These are phyloP conservation scores for Phymanthus crucifer DNA, from an alignment of 92 coral and sea anemone species.

Conservation along the genomic window DNA sequence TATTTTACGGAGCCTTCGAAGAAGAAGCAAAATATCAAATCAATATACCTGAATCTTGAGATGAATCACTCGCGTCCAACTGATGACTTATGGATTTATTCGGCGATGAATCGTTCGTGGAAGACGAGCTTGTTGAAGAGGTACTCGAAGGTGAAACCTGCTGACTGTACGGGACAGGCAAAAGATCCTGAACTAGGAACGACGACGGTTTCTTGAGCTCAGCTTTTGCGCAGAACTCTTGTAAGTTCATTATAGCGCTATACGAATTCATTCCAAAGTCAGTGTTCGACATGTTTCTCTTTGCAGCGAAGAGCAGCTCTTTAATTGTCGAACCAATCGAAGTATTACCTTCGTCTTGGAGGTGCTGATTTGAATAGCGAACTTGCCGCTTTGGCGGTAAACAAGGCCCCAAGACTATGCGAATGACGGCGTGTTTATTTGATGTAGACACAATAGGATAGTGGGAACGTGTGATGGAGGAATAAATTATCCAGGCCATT, in stretches of 20 bases:
- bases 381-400: constrained; percentile 21
- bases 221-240: neutral
- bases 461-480: constrained; percentile 18
- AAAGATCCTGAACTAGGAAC: constrained; percentile 9
- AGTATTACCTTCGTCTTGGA: neutral
- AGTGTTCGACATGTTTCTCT: neutral
- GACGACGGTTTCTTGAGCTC: neutral
- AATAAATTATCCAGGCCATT: constrained; percentile 12
- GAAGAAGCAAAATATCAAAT: neutral
- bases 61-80: constrained; percentile 17
- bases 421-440: constrained; percentile 13
- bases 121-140: neutral
- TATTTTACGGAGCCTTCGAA: neutral
- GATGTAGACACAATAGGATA: constrained; percentile 14
- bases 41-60: constrained; percentile 25
- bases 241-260: neutral
- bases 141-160: constrained; percentile 13
- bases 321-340: neutral
- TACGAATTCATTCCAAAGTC: neutral
- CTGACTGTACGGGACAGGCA: constrained; percentile 23
- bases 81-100: constrained; percentile 13
- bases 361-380: constrained; percentile 18
- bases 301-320: neutral
- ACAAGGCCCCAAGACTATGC: constrained; percentile 1
- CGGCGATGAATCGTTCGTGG: neutral